Evolutionary conservation across 2,888 invertebrate species (phyloP), one percentile per base, ranked within the genome.

Genomic region (Drosophila atripex): DNA sequence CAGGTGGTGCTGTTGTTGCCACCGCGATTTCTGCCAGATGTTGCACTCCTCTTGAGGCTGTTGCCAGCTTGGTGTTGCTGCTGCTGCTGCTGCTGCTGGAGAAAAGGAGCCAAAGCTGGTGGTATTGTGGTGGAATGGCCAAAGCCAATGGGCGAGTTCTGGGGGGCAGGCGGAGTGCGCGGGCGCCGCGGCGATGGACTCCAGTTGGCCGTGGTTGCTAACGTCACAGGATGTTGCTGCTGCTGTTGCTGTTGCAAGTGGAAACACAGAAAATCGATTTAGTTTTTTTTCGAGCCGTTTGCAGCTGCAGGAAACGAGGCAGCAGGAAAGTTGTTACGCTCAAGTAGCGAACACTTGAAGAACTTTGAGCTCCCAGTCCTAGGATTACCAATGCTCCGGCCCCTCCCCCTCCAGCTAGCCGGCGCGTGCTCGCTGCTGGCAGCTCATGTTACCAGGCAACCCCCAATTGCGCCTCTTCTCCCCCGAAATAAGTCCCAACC

Each of bases 81-180:
- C 21, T 61, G 72, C 21, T n/a, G 70, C n/a, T 52, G 71, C 8
- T 61, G 72, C 21, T 55, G 71, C 43, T 73, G 78, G 45, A 75
- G 56, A 56, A 78, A 71, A 21, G 79, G 73, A 52, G 78, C 77
- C 59, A 80, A 57, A 28, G 69, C 73, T 45, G 75, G 73, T 50
- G 78, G 64, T 49, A 88, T 72, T 38, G 49, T 60, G 38, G 60
- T 71, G 12, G 69, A 21, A 16, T 76, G 61, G 25, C 83, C 80
- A 46, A 84, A 88, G 32, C 87, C 88, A 23, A 89, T 77, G 9
- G 88, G 88, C 7, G 88, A 89, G 58, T 89, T 89, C 25, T 89
- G 88, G 9, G 88, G 88, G 18, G 80, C 85, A 47, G 79, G 82
- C 14, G 86, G 88, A 46, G 89, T 86, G 45, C 80, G 83, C 50